phyloP scores from a whole-genome alignment of 1,140 invertebrate species.

The Nebria ingens region DNA sequence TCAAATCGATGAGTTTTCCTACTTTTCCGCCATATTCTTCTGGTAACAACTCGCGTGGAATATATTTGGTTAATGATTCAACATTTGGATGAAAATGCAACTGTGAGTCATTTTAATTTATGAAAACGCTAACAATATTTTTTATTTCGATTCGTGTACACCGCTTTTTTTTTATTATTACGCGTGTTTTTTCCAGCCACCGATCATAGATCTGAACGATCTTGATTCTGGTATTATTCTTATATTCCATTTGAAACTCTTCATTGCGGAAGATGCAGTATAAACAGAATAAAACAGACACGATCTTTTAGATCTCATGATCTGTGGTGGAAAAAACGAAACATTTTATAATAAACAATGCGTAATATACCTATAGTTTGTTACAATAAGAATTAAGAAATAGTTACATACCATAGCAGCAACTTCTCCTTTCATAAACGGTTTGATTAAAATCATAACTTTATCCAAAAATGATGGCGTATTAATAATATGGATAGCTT shows the following conservation, averaged over 20 bases:
- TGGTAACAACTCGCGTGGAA: constrained; percentile 50
- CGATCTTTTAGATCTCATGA: too few relatives aligned
- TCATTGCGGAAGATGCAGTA: too few relatives aligned
- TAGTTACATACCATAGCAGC: constrained; percentile 47
- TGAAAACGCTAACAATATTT: neutral
- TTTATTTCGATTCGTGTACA: neutral
- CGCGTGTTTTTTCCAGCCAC: neutral
- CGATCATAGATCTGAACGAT: too few relatives aligned
- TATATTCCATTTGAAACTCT: too few relatives aligned
- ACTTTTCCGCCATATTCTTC: constrained; percentile 52
- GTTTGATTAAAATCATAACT: constrained; percentile 48
- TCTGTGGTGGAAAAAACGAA: too few relatives aligned
- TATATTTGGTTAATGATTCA: constrained; percentile 44
- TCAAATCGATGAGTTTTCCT: constrained; percentile 43
- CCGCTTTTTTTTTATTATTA: neutral
- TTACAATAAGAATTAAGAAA: neutral
- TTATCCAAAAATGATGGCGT: constrained; percentile 50
- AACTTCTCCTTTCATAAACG: constrained; percentile 54
- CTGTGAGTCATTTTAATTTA: constrained; percentile 36
- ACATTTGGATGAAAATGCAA: constrained; percentile 50
- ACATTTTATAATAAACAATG: too few relatives aligned
- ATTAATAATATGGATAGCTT: constrained; percentile 62
- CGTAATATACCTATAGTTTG: neutral
- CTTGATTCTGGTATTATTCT: too few relatives aligned
- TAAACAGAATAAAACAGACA: too few relatives aligned